Evolutionary conservation across 2,113 vertebrate species (phyloP).

Genomic region (Ramphastos sulfuratus): DNA sequence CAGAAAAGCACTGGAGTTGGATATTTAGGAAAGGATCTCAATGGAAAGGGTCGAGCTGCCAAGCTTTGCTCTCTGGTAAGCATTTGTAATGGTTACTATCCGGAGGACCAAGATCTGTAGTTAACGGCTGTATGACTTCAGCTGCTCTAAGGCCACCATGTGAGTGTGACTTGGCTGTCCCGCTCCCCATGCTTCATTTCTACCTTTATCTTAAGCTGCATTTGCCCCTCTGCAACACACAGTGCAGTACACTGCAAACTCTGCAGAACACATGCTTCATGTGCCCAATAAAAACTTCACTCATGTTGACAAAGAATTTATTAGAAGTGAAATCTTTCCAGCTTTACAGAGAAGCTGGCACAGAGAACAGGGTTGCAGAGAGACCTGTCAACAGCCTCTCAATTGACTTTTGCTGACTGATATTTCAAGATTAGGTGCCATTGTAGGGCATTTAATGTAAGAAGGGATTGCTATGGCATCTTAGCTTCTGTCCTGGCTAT

Average conservation of each 20-base stretch:
- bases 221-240: not conserved
- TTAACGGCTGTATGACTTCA: not conserved
- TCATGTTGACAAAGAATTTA: not conserved
- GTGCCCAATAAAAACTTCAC: not conserved
- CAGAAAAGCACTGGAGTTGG: not conserved
- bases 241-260: not conserved
- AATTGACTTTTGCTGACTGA: not conserved
- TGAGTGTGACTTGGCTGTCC: not conserved
- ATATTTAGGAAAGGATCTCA: not conserved
- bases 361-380: not conserved
- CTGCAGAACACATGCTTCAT: not conserved
- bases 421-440: constrained; percentile 19
- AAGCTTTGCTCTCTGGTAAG: not conserved
- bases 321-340: constrained; percentile 24
- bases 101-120: not conserved
- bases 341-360: not conserved
- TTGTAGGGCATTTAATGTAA: not conserved
- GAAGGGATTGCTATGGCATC: not conserved
- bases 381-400: constrained; percentile 18
- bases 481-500: not conserved
- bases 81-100: not conserved
- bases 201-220: not conserved
- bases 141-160: not conserved
- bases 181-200: not conserved
- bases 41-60: not conserved